Base-by-base conservation (phyloP, 2,888 invertebrate species). In the Pterobdella sp. region DNA sequence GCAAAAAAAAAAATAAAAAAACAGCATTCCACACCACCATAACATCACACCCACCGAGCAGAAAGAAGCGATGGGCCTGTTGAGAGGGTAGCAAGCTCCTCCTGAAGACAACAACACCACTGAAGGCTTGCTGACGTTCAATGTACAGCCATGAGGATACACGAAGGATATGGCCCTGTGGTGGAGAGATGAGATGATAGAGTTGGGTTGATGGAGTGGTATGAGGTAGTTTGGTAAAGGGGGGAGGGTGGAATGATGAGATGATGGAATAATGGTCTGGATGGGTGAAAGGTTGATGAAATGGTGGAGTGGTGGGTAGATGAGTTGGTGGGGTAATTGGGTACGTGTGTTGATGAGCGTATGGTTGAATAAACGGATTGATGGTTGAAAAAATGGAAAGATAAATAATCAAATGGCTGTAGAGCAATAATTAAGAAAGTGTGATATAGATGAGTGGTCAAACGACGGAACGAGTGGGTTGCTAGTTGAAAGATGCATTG, bases 81-180 rank as follows among this genome's bases (percentile, higher is more conserved):
- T 93, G 31, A 93, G 90, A 0, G 98, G 98, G 83, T 93, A 94
- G 72, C 94, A 91, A 0, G 94, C 91, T 74, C 91, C 91, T 56
- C 97, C 96, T 78, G 93, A 93, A 4, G 94, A 94, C 77, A 98
- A 85, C 7, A 93, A 88, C 32, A 94, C 90, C 26, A 90, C 88
- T 0, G 95, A 91, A 0, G 95, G 94, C 81, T 90, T 90, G 76
- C 90, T 91, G 1, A 97, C 93, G 79, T 92, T 95, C 76, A 98
- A 84, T 0, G 96, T 95, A 60, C 94, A 93, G 22, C 97, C 97
- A 83, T 90, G 94, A 0, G 97, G 95, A 84, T 95, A 98, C 68
- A 97, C 88, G 84, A 94, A 91, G 79, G 90, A 88, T 26, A 92
- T 86, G 0, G 86, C 82, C 77, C 86, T 85, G 78, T 34, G 70